Conservation (phyloP, 2,113 vertebrate species). For the Periophthalmodon schlosseri region DNA sequence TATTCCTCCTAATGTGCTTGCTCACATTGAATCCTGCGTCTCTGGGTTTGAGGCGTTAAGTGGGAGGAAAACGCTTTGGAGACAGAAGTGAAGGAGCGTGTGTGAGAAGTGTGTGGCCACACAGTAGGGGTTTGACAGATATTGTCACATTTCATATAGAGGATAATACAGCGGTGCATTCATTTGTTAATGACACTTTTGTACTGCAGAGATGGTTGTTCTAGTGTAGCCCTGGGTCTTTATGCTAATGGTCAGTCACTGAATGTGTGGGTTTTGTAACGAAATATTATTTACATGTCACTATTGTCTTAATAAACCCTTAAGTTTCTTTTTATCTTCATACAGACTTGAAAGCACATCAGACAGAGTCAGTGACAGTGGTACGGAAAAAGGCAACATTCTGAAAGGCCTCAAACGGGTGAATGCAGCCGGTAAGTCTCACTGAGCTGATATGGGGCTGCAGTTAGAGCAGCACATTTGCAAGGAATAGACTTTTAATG, state of each 20-base stretch:
- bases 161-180: slow-evolving; percentile 50
- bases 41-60: slow-evolving; percentile 70
- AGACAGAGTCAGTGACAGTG: slow-evolving; percentile 38
- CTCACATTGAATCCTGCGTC: slow-evolving; percentile 63
- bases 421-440: slow-evolving; percentile 74
- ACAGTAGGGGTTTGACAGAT: slow-evolving; percentile 60
- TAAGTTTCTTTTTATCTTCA: slow-evolving; percentile 38
- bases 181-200: slow-evolving; percentile 59
- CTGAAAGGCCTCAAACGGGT: slow-evolving; percentile 73
- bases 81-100: slow-evolving; percentile 43
- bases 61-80: slow-evolving; percentile 71
- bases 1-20: slow-evolving; percentile 76
- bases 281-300: slow-evolving; percentile 18
- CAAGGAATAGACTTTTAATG: slow-evolving; percentile 65
- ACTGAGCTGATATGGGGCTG: slow-evolving; percentile 17
- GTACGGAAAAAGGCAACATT: slow-evolving; percentile 49
- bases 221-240: slow-evolving; percentile 24
- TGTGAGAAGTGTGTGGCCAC: slow-evolving; percentile 57
- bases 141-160: slow-evolving; percentile 63
- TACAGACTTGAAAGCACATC: slow-evolving; percentile 48
- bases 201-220: slow-evolving; percentile 31
- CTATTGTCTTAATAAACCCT: background rate
- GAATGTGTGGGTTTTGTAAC: slow-evolving; percentile 20
- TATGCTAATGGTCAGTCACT: slow-evolving; percentile 12
- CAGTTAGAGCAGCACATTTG: slow-evolving; percentile 51